Conservation (phyloP, 2,797 vertebrate genomes). For the Siniperca obscura region DNA sequence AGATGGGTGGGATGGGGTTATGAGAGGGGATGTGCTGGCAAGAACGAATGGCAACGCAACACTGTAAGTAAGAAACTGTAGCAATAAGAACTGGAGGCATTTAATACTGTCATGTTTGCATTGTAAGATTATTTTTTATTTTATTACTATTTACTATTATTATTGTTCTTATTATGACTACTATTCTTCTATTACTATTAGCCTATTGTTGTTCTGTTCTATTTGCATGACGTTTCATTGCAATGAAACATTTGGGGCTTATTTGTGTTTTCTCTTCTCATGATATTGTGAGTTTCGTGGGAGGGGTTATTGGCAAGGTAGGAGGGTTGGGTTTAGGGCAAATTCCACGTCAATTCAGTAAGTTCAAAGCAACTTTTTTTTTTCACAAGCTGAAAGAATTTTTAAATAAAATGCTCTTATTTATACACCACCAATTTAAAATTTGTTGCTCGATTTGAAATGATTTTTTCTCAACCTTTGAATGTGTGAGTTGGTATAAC, state of each 20-base stretch:
- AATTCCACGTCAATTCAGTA: slow-evolving; percentile 69
- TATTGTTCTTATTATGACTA: slow-evolving; percentile 86
- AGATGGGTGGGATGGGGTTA: slow-evolving; percentile 71
- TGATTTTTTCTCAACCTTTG: slow-evolving; percentile 65
- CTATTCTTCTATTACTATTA: slow-evolving; percentile 87
- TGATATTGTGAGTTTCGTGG: slow-evolving; percentile 73
- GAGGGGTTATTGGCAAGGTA: slow-evolving; percentile 58
- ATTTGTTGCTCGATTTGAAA: slow-evolving; percentile 66
- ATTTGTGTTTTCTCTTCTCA: slow-evolving; percentile 86
- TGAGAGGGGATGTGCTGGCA: slow-evolving; percentile 69
- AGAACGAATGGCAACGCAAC: slow-evolving; percentile 81
- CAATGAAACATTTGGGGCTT: slow-evolving; percentile 84
- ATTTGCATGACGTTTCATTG: slow-evolving; percentile 90
- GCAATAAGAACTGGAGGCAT: slow-evolving; percentile 91
- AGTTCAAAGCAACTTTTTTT: slow-evolving; percentile 65
- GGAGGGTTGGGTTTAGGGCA: slow-evolving; percentile 64
- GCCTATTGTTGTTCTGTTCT: slow-evolving; percentile 87
- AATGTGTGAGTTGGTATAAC: slow-evolving; percentile 77
- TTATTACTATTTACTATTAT: slow-evolving; percentile 87
- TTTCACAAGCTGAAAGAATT: slow-evolving; percentile 68
- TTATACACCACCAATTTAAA: slow-evolving; percentile 74
- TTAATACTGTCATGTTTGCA: slow-evolving; percentile 90
- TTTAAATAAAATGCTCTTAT: slow-evolving; percentile 80
- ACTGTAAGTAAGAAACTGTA: slow-evolving; percentile 88
- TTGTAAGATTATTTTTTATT: slow-evolving; percentile 90